Evolutionary conservation across 2,113 vertebrate genomes (phyloP).

Genomic region (Leptobrachium leishanense): DNA sequence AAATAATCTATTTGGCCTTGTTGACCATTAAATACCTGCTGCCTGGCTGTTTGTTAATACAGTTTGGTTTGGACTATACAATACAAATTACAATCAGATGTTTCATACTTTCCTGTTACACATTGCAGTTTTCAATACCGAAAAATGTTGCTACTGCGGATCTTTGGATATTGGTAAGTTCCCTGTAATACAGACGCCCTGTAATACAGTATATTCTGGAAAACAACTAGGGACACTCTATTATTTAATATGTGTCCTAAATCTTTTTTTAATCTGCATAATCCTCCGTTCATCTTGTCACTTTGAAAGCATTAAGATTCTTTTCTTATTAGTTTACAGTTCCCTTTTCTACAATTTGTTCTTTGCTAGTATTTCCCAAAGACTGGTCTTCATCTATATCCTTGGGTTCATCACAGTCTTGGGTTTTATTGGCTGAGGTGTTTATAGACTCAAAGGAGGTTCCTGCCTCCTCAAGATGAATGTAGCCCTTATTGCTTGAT

Average conservation of each 20-base stretch:
- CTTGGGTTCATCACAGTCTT: slow-evolving; percentile 58
- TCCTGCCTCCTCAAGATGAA: slow-evolving; percentile 80
- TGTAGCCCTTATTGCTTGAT: slow-evolving; percentile 90
- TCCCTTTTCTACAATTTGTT: slow-evolving; percentile 54
- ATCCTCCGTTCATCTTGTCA: slow-evolving; percentile 65
- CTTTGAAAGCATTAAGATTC: slow-evolving; percentile 78
- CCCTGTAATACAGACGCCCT: slow-evolving; percentile 45
- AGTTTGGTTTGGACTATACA: slow-evolving; percentile 69
- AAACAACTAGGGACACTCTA: slow-evolving; percentile 4
- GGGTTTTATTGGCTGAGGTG: slow-evolving; percentile 58
- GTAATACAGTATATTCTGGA: slow-evolving; percentile 43
- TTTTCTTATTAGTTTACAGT: slow-evolving; percentile 82
- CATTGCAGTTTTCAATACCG: slow-evolving; percentile 54
- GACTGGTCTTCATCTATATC: slow-evolving; percentile 48
- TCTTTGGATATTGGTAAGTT: slow-evolving; percentile 70
- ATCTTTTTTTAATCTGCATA: slow-evolving; percentile 66
- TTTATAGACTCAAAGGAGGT: slow-evolving; percentile 81
- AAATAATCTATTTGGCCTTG: slow-evolving; percentile 65
- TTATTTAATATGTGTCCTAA: slow-evolving; percentile 54
- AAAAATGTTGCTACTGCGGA: slow-evolving; percentile 61
- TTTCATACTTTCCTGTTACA: slow-evolving; percentile 60
- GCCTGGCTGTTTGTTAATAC: slow-evolving; percentile 62
- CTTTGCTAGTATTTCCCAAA: slow-evolving; percentile 60
- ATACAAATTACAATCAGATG: slow-evolving; percentile 66
- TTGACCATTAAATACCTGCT: slow-evolving; percentile 59